Base-by-base conservation (phyloP, 2,113 vertebrate species). In the Ophiodon elongatus region DNA sequence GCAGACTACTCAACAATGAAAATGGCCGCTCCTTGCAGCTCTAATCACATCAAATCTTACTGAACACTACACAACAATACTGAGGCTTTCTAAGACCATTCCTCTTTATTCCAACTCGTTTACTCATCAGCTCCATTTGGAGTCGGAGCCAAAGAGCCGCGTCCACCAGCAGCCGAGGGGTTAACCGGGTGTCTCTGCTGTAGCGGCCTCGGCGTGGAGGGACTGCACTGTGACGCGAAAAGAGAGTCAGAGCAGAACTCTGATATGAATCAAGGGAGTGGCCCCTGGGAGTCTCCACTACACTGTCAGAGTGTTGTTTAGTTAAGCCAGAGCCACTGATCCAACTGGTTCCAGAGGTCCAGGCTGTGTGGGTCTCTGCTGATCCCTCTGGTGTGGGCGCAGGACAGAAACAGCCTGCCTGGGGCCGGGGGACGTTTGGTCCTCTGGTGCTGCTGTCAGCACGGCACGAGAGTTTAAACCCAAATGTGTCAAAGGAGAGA, bases 261-360 rank as follows among this genome's bases (percentile, higher is more conserved):
- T 60, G 73, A 80, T 90, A 52, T n/a, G 50, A 77, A 72, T 83
- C 63, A 54, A 85, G 82, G 82, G 80, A 81, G 79, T 79, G 85
- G 65, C 73, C 52, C 29, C 8, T 2, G 21, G 7, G 56, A 66
- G 29, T 78, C 63, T 73, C n/a, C 1, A 57, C 33, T 70, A 80
- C 64, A 74, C 45, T 59, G 27, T 72, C 27, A 37, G 23, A 72
- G 70, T 23, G 67, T 80, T 83, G 83, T 85, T 86, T 64, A 47
- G 11, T 19, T 65, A 80, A 85, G 86, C 59, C 79, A 80, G 13
- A 86, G 80, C 65, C 60, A 73, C 86, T 39, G 35, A 88, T 81
- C 85, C n/a, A 11, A 91, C 80, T 56, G 80, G 82, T 84, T 80
- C 43, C 82, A 70, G 76, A 68, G 39, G 84, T 47, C 52, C 56